phyloP scores from a whole-genome alignment of 2,113 vertebrate species.

The Actenoides hombroni region DNA sequence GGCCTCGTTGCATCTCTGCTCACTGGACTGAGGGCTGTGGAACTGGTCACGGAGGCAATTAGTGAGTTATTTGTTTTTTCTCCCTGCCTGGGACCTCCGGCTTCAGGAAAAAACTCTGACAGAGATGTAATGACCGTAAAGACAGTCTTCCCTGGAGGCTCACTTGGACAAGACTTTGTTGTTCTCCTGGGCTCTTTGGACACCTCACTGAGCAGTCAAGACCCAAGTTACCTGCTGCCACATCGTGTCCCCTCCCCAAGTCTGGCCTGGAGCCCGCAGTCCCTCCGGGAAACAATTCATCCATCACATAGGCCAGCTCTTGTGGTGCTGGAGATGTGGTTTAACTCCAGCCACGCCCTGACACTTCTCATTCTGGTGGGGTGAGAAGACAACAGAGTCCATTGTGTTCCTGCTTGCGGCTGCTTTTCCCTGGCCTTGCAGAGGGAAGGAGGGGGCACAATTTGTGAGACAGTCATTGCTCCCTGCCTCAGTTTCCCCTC shows the following conservation, averaged over 20 bases:
- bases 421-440: neutral
- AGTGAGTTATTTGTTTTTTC: no score
- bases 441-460: neutral
- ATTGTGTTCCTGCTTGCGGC: accelerated
- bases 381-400: neutral
- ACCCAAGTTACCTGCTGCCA: neutral
- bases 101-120: neutral
- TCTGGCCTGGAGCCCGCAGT: neutral
- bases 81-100: neutral
- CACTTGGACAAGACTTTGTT: accelerated
- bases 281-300: neutral
- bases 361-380: neutral
- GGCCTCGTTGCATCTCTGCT: accelerated
- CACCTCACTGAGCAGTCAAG: neutral
- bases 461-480: neutral
- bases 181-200: neutral
- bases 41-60: neutral
- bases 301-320: neutral
- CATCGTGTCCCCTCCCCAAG: neutral
- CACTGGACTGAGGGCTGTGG: accelerated
- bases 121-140: neutral
- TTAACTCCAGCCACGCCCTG: neutral
- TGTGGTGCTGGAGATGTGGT: neutral
- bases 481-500: neutral
- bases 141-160: neutral